These are phyloP conservation scores for Sesia bembeciformis DNA, from an alignment of 2,888 invertebrate species.

Conservation along the genomic window DNA sequence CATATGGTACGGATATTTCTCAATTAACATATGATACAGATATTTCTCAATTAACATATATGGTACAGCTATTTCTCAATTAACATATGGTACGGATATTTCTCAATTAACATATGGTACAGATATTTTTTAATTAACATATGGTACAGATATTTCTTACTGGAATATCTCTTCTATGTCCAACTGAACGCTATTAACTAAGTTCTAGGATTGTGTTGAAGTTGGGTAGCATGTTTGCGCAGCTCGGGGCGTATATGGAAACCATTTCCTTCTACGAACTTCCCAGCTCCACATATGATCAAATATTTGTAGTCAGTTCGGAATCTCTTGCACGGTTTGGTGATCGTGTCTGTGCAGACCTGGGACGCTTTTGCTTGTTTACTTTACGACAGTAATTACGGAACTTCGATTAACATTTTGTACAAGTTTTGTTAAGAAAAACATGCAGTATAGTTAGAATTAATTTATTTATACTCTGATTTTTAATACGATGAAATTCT, in stretches of 20 bases:
- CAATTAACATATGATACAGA: no score
- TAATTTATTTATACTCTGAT: no score
- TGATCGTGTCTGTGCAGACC: slow-evolving; percentile 47
- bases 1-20: no score
- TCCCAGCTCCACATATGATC: slow-evolving; percentile 50
- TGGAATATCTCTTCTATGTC: not conserved
- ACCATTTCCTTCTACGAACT: slow-evolving; percentile 66
- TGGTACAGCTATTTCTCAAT: no score
- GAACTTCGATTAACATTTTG: not conserved
- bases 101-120: no score
- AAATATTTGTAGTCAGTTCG: slow-evolving; percentile 60
- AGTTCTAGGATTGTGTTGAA: slow-evolving; percentile 61
- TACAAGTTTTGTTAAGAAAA: no score
- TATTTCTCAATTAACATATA: no score
- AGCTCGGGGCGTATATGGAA: slow-evolving; percentile 62
- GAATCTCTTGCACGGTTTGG: slow-evolving; percentile 37
- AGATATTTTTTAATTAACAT: no score
- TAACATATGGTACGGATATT: no score
- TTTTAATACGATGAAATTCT: no score
- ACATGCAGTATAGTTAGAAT: no score
- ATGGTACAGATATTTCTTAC: no score
- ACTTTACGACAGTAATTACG: not conserved
- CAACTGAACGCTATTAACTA: slow-evolving; percentile 59
- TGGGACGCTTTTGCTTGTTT: slow-evolving; percentile 9
- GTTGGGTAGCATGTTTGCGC: slow-evolving; percentile 61